Percentiles rank a stretch among this genome's conserved stretches.
phyloP scores from a whole-genome alignment of 2,888 invertebrate species.

The Abrostola tripartita region DNA sequence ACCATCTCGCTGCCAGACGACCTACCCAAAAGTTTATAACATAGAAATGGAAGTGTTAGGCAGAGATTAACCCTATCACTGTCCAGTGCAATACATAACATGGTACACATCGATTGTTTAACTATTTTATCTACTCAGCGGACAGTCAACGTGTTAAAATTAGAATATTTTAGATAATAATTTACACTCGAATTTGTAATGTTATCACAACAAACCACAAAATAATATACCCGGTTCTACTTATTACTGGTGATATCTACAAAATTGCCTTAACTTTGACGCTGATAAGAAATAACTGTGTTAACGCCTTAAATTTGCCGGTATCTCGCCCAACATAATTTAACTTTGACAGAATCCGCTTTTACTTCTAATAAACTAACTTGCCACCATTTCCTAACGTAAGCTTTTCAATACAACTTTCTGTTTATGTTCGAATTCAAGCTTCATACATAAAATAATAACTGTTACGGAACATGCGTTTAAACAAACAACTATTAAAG shows the following conservation, averaged over 20 bases:
- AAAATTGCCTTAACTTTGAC: conserved; percentile 23
- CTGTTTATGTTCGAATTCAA: conserved; percentile 47
- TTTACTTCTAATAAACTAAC: conserved; percentile 55
- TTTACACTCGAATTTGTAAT: neutral
- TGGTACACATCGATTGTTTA: too few relatives aligned
- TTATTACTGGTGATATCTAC: conserved; percentile 14
- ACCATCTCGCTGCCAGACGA: too few relatives aligned
- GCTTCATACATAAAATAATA: conserved; percentile 12
- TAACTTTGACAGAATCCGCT: conserved; percentile 56
- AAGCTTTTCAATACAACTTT: conserved; percentile 61
- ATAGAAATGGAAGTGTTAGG: too few relatives aligned
- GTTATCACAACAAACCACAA: neutral
- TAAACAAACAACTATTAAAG: neutral
- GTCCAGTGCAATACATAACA: too few relatives aligned
- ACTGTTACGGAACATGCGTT: conserved; percentile 1
- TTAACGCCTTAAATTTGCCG: conserved; percentile 39
- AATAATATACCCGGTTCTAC: neutral
- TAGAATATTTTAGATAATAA: too few relatives aligned
- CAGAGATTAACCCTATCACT: too few relatives aligned
- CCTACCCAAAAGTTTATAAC: too few relatives aligned
- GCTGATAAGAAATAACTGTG: conserved; percentile 39
- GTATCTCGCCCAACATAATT: conserved; percentile 56
- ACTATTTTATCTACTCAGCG: too few relatives aligned
- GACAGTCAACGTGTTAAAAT: too few relatives aligned
- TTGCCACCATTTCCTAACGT: conserved; percentile 39